Conservation (phyloP, 1,140 invertebrate genomes). For the Drosophila sucinea region DNA sequence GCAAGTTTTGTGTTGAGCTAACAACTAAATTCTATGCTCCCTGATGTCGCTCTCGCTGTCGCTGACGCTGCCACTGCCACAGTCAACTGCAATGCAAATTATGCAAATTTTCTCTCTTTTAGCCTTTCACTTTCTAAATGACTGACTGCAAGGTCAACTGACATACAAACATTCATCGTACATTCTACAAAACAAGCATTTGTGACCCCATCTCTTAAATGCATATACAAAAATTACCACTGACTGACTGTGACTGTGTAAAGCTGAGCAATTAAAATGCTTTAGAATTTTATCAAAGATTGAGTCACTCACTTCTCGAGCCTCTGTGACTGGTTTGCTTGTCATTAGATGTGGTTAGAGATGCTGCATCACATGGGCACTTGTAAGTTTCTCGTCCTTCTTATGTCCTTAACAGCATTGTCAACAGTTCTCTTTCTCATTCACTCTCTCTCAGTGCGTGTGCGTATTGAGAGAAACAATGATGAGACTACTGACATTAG, state of each 20-base stretch:
- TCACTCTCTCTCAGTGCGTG: not conserved
- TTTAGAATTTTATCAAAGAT: constrained; percentile 53
- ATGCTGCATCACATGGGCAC: not conserved
- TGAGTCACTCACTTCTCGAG: constrained; percentile 34
- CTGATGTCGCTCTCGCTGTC: not conserved
- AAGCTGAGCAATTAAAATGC: constrained; percentile 60
- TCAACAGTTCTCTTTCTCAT: constrained; percentile 17
- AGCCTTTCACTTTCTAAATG: constrained; percentile 67
- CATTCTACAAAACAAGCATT: constrained; percentile 15
- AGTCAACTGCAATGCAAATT: constrained; percentile 57
- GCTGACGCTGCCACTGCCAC: no score
- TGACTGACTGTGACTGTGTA: constrained; percentile 4
- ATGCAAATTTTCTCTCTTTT: constrained; percentile 62
- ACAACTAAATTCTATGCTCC: constrained; percentile 61
- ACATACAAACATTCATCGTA: constrained; percentile 45
- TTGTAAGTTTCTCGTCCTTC: constrained; percentile 24
- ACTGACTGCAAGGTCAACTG: constrained; percentile 73
- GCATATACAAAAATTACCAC: not conserved
- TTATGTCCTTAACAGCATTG: constrained; percentile 23
- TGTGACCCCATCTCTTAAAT: not conserved
- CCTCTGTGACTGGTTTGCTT: constrained; percentile 14
- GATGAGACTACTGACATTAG: constrained; percentile 7
- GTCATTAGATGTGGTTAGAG: constrained; percentile 42
- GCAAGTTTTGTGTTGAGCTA: constrained; percentile 52
- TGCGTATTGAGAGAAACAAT: not conserved